Evolutionary conservation across 2,113 vertebrate genomes (phyloP).

Genomic region (human (Homo sapiens)): DNA sequence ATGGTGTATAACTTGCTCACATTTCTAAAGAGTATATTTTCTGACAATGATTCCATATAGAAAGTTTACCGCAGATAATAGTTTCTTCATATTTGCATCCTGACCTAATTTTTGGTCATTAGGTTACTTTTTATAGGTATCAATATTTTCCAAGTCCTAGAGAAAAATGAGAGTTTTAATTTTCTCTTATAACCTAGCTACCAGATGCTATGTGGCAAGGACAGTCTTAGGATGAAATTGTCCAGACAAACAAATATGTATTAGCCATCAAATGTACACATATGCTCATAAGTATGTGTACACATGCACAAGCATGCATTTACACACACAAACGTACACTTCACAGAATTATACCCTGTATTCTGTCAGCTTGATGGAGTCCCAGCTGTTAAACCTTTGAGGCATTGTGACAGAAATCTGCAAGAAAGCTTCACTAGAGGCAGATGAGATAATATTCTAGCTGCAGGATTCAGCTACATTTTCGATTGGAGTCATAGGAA

Average conservation of each 20-base stretch:
- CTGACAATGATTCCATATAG: neutral
- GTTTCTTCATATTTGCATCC: neutral
- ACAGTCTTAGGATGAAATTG: neutral
- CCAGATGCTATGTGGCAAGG: neutral
- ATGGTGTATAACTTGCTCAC: neutral
- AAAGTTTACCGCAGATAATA: neutral
- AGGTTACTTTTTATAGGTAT: neutral
- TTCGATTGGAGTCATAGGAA: neutral
- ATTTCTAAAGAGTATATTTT: neutral
- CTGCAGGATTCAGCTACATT: neutral
- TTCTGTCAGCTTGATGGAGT: neutral
- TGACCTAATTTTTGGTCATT: neutral
- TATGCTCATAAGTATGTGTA: neutral
- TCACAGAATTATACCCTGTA: neutral
- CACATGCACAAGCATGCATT: neutral
- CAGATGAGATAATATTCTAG: neutral
- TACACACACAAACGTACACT: neutral
- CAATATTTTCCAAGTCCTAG: neutral
- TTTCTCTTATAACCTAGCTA: neutral
- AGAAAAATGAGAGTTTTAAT: neutral
- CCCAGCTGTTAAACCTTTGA: neutral
- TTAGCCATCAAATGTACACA: neutral
- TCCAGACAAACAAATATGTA: neutral
- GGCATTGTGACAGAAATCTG: neutral
- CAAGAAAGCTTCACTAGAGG: neutral